These are phyloP conservation scores for Oncorhynchus nerka DNA, from an alignment of 2,113 vertebrate genomes.

Conservation along the genomic window DNA sequence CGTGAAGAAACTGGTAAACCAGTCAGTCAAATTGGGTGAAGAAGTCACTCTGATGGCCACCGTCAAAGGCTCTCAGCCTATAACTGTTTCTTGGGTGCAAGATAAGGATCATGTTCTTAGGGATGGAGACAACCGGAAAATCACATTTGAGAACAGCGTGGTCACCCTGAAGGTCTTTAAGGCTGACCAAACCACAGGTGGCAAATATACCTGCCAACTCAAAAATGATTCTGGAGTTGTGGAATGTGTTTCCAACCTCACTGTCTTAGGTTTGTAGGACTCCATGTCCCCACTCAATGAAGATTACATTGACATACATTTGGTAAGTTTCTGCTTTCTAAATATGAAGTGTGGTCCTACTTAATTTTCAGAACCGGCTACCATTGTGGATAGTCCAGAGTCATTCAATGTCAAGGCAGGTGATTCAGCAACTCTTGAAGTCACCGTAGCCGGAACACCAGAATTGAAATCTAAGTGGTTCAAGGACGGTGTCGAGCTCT, in stretches of 20 bases:
- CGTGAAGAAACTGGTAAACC: constrained; percentile 81
- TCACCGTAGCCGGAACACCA: constrained; percentile 86
- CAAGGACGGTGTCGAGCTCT: constrained; percentile 86
- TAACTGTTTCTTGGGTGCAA: constrained; percentile 90
- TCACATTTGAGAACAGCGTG: constrained; percentile 82
- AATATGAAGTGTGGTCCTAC: constrained; percentile 14
- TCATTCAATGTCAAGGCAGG: constrained; percentile 86
- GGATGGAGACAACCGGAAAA: constrained; percentile 87
- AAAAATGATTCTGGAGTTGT: constrained; percentile 86
- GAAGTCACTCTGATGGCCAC: constrained; percentile 80
- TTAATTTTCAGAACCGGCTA: constrained; percentile 86
- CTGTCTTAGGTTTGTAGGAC: constrained; percentile 86
- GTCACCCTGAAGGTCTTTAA: constrained; percentile 79
- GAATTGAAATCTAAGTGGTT: constrained; percentile 90
- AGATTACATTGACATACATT: background rate
- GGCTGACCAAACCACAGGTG: constrained; percentile 77
- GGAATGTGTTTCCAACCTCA: constrained; percentile 84
- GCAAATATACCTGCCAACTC: constrained; percentile 88
- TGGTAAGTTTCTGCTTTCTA: background rate
- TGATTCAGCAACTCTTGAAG: constrained; percentile 83
- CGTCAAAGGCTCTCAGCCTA: constrained; percentile 87
- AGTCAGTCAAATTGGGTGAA: constrained; percentile 81
- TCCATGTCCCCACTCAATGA: background rate
- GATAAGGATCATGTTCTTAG: constrained; percentile 89
- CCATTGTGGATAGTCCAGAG: constrained; percentile 88